Base-by-base conservation (phyloP, 2,888 invertebrate species). In the Helleia helle region DNA sequence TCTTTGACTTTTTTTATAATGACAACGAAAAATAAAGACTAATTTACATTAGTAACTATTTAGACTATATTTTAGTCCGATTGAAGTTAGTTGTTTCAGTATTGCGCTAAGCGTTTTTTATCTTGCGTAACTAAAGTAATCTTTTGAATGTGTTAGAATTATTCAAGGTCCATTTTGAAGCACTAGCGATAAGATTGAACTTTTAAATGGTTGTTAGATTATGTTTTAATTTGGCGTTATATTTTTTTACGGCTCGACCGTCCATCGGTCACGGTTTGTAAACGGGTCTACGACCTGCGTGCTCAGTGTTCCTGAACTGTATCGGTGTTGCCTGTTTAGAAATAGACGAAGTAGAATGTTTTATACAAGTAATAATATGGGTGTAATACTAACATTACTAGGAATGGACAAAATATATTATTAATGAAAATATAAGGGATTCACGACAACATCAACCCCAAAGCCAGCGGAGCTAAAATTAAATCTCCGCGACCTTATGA, bases 241-340 rank as follows among this genome's bases (percentile, higher is more conserved):
- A 11, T 18, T 34, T 22, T 15, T 11, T 34, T 34, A 24, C 17
- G 34, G 8, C 22, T 11, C 12, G 34, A 5, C 22, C 18, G 22
- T 9, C 34, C 34, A 18, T 50, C 50, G 36, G 56, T 54, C 57
- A 57, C 53, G 57, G 54, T 46, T 42, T 42, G 39, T 48, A 49
- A 45, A 49, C 50, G 49, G 58, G 59, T 58, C 55, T 47, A 42
- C 52, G 56, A 58, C 57, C 55, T 29, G 22, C 18, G 34, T 22
- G 42, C 15, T 29, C 48, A 37, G 34, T 46, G 49, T 51, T 50
- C 48, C 49, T 49, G 50, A 51, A 51, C 54, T 47, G 8, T 24
- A 13, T 9, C 15, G 8, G n/a, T 40, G 42, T 25, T 42, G 43
- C 38, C 37, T 28, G 22, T 7, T 17, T 12, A 22, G 4, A 18